Evolutionary conservation across 1,140 invertebrate species (phyloP).

Genomic region (Nomia melanderi): DNA sequence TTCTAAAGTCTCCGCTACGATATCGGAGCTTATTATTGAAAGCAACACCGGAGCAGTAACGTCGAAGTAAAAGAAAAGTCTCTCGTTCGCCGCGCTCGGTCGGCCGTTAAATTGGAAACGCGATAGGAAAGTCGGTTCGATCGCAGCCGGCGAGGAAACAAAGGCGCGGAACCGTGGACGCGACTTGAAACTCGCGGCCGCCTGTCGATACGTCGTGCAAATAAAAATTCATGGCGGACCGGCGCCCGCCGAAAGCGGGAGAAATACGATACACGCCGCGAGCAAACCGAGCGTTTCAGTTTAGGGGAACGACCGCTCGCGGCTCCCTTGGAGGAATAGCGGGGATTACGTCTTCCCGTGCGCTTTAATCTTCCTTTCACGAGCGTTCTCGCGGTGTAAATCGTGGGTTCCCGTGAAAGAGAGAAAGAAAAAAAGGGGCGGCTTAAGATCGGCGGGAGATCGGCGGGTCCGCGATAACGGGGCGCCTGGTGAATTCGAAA

Average conservation of each 20-base stretch:
- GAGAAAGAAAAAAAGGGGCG: conserved; percentile 1
- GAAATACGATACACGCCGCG: conserved; percentile 15
- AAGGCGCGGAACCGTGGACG: not conserved
- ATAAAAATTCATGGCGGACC: conserved; percentile 28
- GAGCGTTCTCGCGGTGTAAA: conserved; percentile 15
- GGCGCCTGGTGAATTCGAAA: conserved; percentile 59
- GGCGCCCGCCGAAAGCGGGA: conserved; percentile 6
- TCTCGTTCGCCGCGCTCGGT: not conserved
- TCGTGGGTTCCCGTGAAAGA: not conserved
- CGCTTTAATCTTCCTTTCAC: conserved; percentile 14
- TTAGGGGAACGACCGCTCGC: not conserved
- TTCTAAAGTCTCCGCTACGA: no score
- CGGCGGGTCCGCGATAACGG: not conserved
- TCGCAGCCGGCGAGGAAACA: not conserved
- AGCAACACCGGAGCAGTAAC: no score
- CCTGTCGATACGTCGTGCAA: not conserved
- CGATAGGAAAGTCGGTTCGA: conserved; percentile 9
- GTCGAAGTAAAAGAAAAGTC: not conserved
- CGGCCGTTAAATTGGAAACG: conserved; percentile 11
- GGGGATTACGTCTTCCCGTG: not conserved
- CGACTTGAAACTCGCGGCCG: not conserved
- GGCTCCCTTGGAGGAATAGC: not conserved
- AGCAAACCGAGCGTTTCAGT: not conserved
- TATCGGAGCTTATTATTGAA: no score
- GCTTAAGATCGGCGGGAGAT: no score